phyloP scores from a whole-genome alignment of 2,797 vertebrate species.

The Tangara arthus region DNA sequence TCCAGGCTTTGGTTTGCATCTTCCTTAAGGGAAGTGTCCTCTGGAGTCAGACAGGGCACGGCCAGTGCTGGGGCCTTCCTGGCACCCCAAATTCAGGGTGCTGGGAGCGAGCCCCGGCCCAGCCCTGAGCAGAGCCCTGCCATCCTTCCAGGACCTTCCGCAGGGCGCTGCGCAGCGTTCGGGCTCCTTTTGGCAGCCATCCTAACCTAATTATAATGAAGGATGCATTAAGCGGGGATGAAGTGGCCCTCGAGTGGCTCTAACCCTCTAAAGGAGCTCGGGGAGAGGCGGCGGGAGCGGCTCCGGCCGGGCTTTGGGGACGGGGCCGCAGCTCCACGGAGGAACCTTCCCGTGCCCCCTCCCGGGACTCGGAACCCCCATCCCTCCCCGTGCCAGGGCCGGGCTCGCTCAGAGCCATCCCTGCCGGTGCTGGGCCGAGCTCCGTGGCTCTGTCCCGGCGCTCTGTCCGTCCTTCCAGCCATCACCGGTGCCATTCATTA shows the following conservation, averaged over 20 bases:
- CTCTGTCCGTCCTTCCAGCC: neutral
- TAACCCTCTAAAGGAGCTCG: neutral
- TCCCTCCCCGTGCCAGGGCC: neutral
- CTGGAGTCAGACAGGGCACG: rapidly evolving
- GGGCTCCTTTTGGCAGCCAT: conserved; percentile 16
- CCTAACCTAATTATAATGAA: conserved; percentile 42
- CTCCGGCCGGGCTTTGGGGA: neutral
- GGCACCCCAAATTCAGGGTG: neutral
- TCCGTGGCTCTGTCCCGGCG: neutral
- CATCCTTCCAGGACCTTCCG: neutral
- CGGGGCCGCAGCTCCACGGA: neutral
- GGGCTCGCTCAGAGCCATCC: no score
- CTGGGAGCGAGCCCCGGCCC: neutral
- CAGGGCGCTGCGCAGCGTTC: neutral
- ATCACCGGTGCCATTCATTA: neutral
- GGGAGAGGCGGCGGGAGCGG: rapidly evolving
- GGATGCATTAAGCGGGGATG: conserved; percentile 26
- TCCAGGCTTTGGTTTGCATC: neutral
- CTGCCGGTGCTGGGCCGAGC: neutral
- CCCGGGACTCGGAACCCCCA: neutral
- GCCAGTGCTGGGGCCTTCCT: neutral
- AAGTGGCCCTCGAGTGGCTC: conserved; percentile 46
- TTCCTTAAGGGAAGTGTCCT: neutral
- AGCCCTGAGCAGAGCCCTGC: rapidly evolving
- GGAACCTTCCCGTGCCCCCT: neutral